Evolutionary conservation across 2,888 invertebrate genomes (phyloP), one percentile per base, ranked within the genome.

Genomic region (Arctia plantaginis): DNA sequence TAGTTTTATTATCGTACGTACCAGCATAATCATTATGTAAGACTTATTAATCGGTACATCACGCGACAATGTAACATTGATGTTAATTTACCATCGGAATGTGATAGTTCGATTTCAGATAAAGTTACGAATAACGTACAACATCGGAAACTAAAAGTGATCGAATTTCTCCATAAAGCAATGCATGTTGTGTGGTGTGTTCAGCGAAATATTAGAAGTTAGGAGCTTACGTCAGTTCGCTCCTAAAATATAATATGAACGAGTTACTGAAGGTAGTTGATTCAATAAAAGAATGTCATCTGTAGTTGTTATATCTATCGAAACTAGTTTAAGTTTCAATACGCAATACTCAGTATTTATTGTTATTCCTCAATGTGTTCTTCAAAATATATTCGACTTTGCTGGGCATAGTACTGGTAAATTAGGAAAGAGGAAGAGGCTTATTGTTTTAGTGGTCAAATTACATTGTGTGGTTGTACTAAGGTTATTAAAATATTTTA

Each of bases 1-100:
- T 69, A 69, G 33, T 73, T 69, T 59, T 41, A 73, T 47, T 44
- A 68, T 47, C 64, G n/a, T 47, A 47, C 51, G 13, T 64, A 47
- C 20, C 47, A 68, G n/a, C 35, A 18, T 62, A 30, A 12, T 39
- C 69, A 30, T 67, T 47, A 67, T 35, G 69, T 62, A 62, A 55
- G 41, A 30, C 18, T 59, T 51, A 35, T 55, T n/a, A 35, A n/a
- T 69, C n/a, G n/a, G n/a, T 59, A n/a, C n/a, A 59, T 55, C 18
- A 62, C 6, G 62, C 30, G 30, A 62, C 62, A 18, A 62, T 62
- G 30, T 30, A 62, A 62, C 59, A 6, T 27, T 27, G 1, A 4
- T 59, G 15, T 59, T 27, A 59, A 27, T 59, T 13, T 59, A 59
- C 27, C 13, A 59, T 27, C 13, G n/a, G 3, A 59, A 27, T 59